Percentiles rank a stretch among this genome's conserved stretches.
Evolutionary conservation across 1,140 invertebrate genomes (phyloP).

Genomic region (Caerostris darwini): DNA sequence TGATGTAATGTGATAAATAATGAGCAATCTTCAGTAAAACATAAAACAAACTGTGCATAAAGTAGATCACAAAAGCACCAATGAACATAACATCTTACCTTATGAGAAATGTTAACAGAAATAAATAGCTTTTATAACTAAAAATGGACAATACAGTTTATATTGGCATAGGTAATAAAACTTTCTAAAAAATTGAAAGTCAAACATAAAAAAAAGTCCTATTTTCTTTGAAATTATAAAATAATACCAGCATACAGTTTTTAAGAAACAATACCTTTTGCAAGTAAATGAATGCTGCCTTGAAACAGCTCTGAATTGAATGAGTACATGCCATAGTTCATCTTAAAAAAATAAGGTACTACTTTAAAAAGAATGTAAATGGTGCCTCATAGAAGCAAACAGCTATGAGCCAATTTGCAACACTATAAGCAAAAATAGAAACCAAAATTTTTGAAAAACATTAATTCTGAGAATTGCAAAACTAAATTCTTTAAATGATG

Average conservation of each 20-base stretch:
- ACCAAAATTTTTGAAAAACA: no score
- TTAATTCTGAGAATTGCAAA: no score
- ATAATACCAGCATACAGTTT: background rate
- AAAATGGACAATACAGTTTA: background rate
- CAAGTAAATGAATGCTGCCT: background rate
- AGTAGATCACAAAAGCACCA: no score
- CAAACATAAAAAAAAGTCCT: background rate
- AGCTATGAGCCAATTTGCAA: constrained; percentile 40
- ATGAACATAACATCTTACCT: no score
- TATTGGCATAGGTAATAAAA: background rate
- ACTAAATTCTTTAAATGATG: no score
- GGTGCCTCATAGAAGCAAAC: constrained; percentile 58
- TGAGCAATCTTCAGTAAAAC: no score
- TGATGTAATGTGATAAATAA: no score
- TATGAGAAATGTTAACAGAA: no score
- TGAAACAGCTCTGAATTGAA: background rate
- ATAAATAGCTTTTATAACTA: background rate
- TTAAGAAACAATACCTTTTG: background rate
- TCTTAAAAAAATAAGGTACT: background rate
- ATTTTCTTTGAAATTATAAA: background rate
- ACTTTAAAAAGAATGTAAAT: background rate
- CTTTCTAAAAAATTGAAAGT: background rate
- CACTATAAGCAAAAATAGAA: background rate
- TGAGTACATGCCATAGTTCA: background rate
- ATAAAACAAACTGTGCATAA: no score